Percentiles rank a stretch among this genome's conserved stretches.
These are phyloP conservation scores for Zhuqinia jingwanae DNA, from an alignment of 2,888 invertebrate species.

Conservation along the genomic window DNA sequence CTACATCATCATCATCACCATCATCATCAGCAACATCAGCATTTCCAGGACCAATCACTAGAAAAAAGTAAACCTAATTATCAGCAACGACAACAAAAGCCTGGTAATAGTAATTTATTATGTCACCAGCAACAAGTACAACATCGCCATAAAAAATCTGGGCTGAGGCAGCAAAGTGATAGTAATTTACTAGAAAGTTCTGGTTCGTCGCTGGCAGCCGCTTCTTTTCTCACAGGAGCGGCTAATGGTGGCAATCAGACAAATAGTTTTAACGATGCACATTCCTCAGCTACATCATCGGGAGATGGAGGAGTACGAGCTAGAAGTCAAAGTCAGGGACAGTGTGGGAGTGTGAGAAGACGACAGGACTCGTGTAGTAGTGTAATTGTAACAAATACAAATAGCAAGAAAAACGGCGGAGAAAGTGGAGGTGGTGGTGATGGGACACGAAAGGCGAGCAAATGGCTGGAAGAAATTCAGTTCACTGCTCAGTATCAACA, in stretches of 20 bases:
- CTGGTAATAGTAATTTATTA: conserved; percentile 44
- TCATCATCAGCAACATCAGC: background rate
- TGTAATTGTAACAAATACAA: conserved; percentile 44
- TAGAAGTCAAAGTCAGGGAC: conserved; percentile 72
- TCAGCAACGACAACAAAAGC: conserved; percentile 36
- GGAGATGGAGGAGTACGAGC: conserved; percentile 48
- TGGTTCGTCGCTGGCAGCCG: background rate
- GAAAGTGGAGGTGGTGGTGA: conserved; percentile 4
- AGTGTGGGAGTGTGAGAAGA: conserved; percentile 61
- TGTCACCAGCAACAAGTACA: conserved; percentile 66
- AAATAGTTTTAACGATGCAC: conserved; percentile 48
- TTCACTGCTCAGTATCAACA: conserved; percentile 79
- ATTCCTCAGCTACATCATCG: background rate
- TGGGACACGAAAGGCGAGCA: conserved; percentile 45
- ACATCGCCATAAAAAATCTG: background rate
- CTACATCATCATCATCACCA: background rate
- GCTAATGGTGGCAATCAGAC: conserved; percentile 34
- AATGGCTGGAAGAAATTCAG: conserved; percentile 78
- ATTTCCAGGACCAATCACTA: too few relatives aligned
- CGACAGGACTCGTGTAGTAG: conserved; percentile 53
- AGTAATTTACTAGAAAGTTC: conserved; percentile 67
- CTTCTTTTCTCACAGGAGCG: background rate
- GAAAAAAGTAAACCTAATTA: conserved; percentile 22
- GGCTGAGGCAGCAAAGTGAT: conserved; percentile 64
- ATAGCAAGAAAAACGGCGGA: conserved; percentile 18